Base-by-base conservation (phyloP, 2,888 invertebrate species). In the Eristalis pertinax region DNA sequence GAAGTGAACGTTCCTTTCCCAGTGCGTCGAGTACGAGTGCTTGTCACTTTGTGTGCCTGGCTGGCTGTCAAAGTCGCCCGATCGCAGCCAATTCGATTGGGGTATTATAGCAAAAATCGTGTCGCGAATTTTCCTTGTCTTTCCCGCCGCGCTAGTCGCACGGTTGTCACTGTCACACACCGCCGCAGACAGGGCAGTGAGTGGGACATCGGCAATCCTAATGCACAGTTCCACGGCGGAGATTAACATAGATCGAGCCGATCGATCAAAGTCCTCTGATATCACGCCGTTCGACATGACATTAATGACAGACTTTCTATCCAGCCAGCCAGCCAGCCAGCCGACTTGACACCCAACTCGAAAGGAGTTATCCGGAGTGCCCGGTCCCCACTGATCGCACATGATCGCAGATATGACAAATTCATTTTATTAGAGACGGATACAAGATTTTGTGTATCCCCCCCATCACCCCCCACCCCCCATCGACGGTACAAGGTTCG, bases 211-310 rank as follows among this genome's bases (percentile, higher is more conserved):
- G 79, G 67, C 76, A 69, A n/a, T 81, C 68, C 72, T 64, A 81
- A 81, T 78, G 86, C 75, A 83, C 75, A 86, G 74, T 75, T 70
- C 70, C 63, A 79, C 75, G 79, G 82, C 82, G 82, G 8, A 50
- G 86, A 86, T 86, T 86, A 86, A 78, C 86, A 82, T 82, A 83
- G 86, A 85, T 85, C 50, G 19, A 86, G 77, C 85, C 82, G 82
- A 83, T 86, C 86, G 82, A 86, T 86, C 86, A 86, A 78, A 86
- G 82, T 72, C 82, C 62, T 35, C 60, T 35, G 78, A 77, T 29
- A 29, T 29, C 26, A 63, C 35, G 60, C 78, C 68, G 82, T 82
- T 86, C 82, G 78, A 82, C 78, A 82, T 79, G 78, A 83, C 86
- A 86, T 70, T 82, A 82, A 74, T 82, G 86, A 78, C 78, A 78